phyloP scores from a whole-genome alignment of 2,888 invertebrate species.

The Epinotia brunnichana region DNA sequence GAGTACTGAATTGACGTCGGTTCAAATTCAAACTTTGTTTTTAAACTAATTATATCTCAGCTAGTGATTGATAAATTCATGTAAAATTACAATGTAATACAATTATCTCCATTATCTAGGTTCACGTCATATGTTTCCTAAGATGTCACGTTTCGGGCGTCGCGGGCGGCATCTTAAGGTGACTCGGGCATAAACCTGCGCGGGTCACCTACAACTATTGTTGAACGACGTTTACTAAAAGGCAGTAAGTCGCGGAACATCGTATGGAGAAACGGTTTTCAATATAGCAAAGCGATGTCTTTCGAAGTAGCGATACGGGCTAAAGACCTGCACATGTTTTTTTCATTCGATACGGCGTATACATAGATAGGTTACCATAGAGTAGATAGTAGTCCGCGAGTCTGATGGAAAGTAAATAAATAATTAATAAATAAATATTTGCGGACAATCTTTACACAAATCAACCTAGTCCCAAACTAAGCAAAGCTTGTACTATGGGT shows the following conservation, averaged over 20 bases:
- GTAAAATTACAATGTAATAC: background rate
- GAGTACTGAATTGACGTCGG: too few relatives aligned
- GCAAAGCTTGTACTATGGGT: too few relatives aligned
- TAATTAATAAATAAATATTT: too few relatives aligned
- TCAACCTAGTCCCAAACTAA: too few relatives aligned
- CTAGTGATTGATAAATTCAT: background rate
- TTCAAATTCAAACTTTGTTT: too few relatives aligned
- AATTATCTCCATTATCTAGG: background rate
- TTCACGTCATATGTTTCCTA: conserved; percentile 4
- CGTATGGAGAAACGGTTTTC: background rate
- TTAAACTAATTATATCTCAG: too few relatives aligned
- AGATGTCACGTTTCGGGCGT: conserved; percentile 23
- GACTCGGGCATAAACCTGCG: conserved; percentile 16
- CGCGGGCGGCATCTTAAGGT: conserved; percentile 3
- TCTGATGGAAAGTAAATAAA: too few relatives aligned
- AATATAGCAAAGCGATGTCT: background rate
- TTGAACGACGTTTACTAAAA: background rate
- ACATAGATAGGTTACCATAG: too few relatives aligned
- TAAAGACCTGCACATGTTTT: background rate
- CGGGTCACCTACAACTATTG: conserved; percentile 35
- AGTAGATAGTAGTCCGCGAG: too few relatives aligned
- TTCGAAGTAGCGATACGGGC: background rate
- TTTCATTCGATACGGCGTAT: background rate
- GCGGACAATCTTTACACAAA: too few relatives aligned
- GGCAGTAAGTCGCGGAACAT: background rate